These are phyloP conservation scores for Poliocrania exsul DNA, from an alignment of 2,797 vertebrate species.

Conservation along the genomic window DNA sequence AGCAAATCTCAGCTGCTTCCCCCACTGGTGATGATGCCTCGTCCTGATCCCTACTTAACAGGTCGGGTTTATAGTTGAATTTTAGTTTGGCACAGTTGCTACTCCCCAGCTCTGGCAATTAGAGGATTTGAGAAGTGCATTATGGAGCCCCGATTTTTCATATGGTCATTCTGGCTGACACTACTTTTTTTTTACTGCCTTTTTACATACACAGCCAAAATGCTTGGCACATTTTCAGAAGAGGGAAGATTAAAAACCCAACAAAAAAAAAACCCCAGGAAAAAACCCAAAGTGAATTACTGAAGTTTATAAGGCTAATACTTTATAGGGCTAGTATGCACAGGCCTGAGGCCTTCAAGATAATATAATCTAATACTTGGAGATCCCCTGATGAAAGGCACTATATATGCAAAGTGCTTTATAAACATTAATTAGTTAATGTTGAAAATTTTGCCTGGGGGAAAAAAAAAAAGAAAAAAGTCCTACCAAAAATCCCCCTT, in stretches of 20 bases:
- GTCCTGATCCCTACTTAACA: background rate
- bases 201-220: slow-evolving; percentile 1
- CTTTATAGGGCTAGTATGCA: slow-evolving; percentile 55
- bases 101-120: background rate
- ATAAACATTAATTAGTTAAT: slow-evolving; percentile 76
- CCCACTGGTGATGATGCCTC: background rate
- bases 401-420: slow-evolving; percentile 75
- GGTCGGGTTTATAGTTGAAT: background rate
- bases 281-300: slow-evolving; percentile 22
- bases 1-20: background rate
- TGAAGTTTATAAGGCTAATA: slow-evolving; percentile 55
- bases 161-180: slow-evolving; percentile 33
- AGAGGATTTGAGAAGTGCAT: slow-evolving; percentile 2
- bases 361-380: slow-evolving; percentile 71
- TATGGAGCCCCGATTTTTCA: background rate
- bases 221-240: slow-evolving; percentile 14
- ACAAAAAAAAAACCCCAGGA: background rate
- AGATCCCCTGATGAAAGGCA: slow-evolving; percentile 76
- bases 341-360: slow-evolving; percentile 67
- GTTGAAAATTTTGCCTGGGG: slow-evolving; percentile 65
- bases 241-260: slow-evolving; percentile 51
- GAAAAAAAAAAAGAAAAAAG: slow-evolving; percentile 4
- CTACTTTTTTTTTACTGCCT: background rate
- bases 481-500: slow-evolving; percentile 43
- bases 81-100: background rate